Base-by-base conservation (phyloP, 2,113 vertebrate genomes). In the Gulo gulo region DNA sequence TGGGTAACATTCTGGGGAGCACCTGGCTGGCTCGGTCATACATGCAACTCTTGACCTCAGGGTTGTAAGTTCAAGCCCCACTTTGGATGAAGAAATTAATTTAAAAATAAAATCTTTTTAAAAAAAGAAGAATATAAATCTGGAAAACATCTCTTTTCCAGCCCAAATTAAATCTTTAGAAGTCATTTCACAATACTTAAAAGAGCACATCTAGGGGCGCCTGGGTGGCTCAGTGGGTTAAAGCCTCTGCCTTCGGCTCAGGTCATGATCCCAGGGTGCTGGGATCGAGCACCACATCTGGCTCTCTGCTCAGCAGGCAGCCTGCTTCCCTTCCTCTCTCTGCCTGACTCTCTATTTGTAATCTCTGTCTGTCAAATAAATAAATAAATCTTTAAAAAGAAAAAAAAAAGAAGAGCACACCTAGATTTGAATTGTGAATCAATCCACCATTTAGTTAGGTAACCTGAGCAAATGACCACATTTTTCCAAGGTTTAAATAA, bases 171-270 rank as follows among this genome's bases (percentile, higher is more conserved):
- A 88, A 80, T 36, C 55, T 83, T 96, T 71, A 96, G 7, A 89
- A 95, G 92, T 94, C 69, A 93, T 39, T 88, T 88, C 57, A 52
- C 71, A 59, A 50, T 34, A 91, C 34, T 89, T 52, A 69, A 29
- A 94, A 94, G 76, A 93, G 24, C 76, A 34, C 55, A n/a, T n/a
- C 39, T 52, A 14, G 50, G 50, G 14, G 50, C 14, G 4, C 14
- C 50, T 52, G 50, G 50, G 50, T 52, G 50, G 50, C 50, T 52
- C 50, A 52, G 15, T 52, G 50, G 50, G 50, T 52, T 52, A 52
- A 52, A 52, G 50, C 50, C 50, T 52, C 50, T 52, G 50, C 50
- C 50, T 52, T 52, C 15, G 1, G 15, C 50, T 52, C 50, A 52
- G 15, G 50, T 52, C 50, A 52, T 52, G 50, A 52, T 52, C 50